Base-by-base conservation (phyloP, 2,888 invertebrate species). In the Sarcophaga carnaria region DNA sequence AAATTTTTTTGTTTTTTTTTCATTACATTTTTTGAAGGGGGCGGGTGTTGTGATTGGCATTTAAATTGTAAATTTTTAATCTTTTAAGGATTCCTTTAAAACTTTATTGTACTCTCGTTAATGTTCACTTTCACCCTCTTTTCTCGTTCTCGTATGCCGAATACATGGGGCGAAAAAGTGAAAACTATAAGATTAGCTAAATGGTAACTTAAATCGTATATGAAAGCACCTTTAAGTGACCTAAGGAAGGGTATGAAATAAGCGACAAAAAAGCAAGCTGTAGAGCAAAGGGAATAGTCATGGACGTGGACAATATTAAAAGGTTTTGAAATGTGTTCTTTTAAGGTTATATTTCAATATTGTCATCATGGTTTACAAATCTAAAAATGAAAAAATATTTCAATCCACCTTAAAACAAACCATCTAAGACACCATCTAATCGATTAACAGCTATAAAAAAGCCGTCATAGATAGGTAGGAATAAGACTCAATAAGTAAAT, bases 141-240 rank as follows among this genome's bases (percentile, higher is more conserved):
- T 54, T 54, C 3, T 54, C 3, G 12, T 54, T 54, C 54, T 14
- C 12, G 5, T 17, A 54, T 4, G 12, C 10, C 1, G 2, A 62
- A 59, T 5, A 20, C 1, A 12, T 17, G 12, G 54, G 54, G 66
- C 22, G 66, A 63, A 81, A 81, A 84, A 82, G 84, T 87, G 84
- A 84, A 87, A 84, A 79, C 80, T 66, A 54, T 79, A 70, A 81
- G 87, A 84, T 87, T 87, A 84, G 49, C 67, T 76, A 75, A 80
- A 75, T 60, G 54, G 45, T 54, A 63, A 81, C 47, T 60, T 64
- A 78, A 8, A 64, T 54, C 22, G 8, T 63, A 62, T 72, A 27
- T 80, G 83, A 83, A 27, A 80, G 77, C 80, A 80, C 86, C 80
- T 76, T 71, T 4, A 63, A 79, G 66, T 64, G 84, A 78, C 84